Percentiles rank a stretch among this genome's conserved stretches.
These are phyloP conservation scores for Cryptoprocta ferox DNA, from an alignment of 2,797 vertebrate genomes.

Conservation along the genomic window DNA sequence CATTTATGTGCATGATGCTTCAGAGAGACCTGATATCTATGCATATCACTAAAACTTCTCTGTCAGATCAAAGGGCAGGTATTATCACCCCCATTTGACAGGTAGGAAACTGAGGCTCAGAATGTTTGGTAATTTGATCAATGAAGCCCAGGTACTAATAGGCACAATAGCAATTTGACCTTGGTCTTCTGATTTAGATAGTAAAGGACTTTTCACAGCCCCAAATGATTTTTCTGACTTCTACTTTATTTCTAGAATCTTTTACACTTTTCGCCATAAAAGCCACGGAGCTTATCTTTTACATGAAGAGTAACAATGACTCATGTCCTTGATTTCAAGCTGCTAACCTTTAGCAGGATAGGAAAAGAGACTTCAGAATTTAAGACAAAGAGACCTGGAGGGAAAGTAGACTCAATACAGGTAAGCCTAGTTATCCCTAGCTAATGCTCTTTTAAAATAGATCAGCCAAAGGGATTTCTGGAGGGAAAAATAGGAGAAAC, in stretches of 20 bases:
- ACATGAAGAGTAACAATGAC: not conserved
- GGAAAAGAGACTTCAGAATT: conserved; percentile 31
- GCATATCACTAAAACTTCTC: not conserved
- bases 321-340: conserved; percentile 56
- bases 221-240: not conserved
- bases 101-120: not conserved
- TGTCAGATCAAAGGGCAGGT: not conserved
- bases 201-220: not conserved
- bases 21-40: not conserved
- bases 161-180: not conserved
- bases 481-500: conserved; percentile 56
- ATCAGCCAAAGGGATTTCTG: conserved; percentile 78
- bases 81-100: not conserved
- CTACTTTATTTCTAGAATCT: conserved; percentile 4
- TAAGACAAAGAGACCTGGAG: conserved; percentile 60
- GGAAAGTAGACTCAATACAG: conserved; percentile 24
- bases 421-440: conserved; percentile 57
- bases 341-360: not conserved
- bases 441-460: conserved; percentile 75
- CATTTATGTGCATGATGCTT: not conserved
- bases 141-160: not conserved
- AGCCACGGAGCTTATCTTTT: conserved; percentile 50
- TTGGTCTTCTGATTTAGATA: not conserved
- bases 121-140: not conserved
- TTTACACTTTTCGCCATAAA: conserved; percentile 35